Conservation (phyloP, 1,140 invertebrate genomes). For the Radopholus similis region DNA sequence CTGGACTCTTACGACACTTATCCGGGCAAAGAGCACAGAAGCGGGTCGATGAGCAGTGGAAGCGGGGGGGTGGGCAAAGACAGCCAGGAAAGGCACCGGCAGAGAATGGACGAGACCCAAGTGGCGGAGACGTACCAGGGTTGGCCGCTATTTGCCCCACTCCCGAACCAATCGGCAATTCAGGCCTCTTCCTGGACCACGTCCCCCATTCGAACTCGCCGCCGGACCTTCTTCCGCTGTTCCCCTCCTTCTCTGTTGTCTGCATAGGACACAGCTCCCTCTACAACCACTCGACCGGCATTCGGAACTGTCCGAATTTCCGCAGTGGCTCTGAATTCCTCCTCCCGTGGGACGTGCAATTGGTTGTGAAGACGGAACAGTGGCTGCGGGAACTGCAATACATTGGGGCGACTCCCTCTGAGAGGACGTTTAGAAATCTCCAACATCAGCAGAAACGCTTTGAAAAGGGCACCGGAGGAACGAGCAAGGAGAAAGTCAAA, state of each 20-base stretch:
- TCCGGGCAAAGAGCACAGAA: not conserved
- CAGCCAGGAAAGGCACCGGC: not conserved
- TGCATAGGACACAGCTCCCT: slow-evolving; percentile 82
- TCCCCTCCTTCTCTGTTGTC: slow-evolving; percentile 85
- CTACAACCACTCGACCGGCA: slow-evolving; percentile 80
- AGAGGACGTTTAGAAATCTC: slow-evolving; percentile 21
- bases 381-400: slow-evolving; percentile 63
- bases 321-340: slow-evolving; percentile 82
- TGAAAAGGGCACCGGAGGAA: slow-evolving; percentile 46
- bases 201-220: slow-evolving; percentile 21
- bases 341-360: slow-evolving; percentile 87
- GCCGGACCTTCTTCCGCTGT: slow-evolving; percentile 70
- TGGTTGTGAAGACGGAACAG: slow-evolving; percentile 64
- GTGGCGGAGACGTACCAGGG: slow-evolving; percentile 27
- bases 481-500: slow-evolving; percentile 59
- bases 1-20: slow-evolving; percentile 27
- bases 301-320: slow-evolving; percentile 73
- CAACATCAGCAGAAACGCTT: slow-evolving; percentile 34
- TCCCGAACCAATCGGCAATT: not conserved
- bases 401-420: slow-evolving; percentile 22
- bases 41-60: not conserved
- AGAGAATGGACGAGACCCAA: not conserved
- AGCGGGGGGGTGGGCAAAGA: not conserved
- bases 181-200: slow-evolving; percentile 30
- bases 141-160: slow-evolving; percentile 7